phyloP scores from a whole-genome alignment of 2,113 vertebrate species.

The Tonatia bakeri region DNA sequence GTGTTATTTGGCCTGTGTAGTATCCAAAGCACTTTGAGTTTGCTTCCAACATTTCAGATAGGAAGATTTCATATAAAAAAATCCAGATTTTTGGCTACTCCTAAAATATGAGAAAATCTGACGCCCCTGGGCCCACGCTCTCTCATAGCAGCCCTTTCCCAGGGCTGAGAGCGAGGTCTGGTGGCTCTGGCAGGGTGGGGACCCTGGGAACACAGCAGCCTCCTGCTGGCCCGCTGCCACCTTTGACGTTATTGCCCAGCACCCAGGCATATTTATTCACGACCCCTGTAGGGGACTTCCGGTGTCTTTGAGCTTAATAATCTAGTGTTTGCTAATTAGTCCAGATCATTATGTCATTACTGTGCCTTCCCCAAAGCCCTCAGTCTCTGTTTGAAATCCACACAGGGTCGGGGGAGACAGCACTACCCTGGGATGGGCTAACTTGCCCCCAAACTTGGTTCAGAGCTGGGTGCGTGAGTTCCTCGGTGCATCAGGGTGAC shows the following conservation, averaged over 20 bases:
- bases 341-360: not conserved
- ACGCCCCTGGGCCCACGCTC: not conserved
- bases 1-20: not conserved
- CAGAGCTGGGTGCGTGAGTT: not conserved
- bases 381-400: not conserved
- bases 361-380: not conserved
- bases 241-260: not conserved
- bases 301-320: not conserved
- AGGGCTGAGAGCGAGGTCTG: not conserved
- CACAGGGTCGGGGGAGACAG: fast-evolving
- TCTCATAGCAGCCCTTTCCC: not conserved
- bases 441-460: too few relatives aligned
- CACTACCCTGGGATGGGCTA: fast-evolving
- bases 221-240: fast-evolving
- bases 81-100: slow-evolving; percentile 63
- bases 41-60: slow-evolving; percentile 54
- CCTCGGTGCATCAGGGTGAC: not conserved
- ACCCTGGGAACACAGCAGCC: not conserved
- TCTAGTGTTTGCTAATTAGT: not conserved
- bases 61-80: slow-evolving; percentile 36
- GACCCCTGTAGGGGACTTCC: not conserved
- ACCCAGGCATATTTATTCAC: not conserved
- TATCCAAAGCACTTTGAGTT: slow-evolving; percentile 57
- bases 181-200: not conserved
- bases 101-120: slow-evolving; percentile 51